These are phyloP conservation scores for Clinocottus analis DNA, from an alignment of 2,113 vertebrate species.

Conservation along the genomic window DNA sequence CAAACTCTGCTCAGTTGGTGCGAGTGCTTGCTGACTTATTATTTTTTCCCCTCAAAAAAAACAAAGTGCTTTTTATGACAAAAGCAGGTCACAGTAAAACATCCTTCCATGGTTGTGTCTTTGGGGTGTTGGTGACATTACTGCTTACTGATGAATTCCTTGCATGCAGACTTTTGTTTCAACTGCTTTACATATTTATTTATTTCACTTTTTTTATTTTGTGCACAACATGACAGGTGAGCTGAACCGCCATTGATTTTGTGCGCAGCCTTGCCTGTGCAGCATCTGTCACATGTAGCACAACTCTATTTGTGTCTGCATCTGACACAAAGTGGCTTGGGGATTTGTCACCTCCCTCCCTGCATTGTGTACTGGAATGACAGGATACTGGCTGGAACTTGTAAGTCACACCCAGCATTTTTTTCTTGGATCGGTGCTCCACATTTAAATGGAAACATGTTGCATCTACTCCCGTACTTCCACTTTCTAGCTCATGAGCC, in stretches of 20 bases:
- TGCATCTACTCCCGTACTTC: conserved; percentile 24
- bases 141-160: conserved; percentile 22
- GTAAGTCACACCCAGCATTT: conserved; percentile 75
- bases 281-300: conserved; percentile 64
- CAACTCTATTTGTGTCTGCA: conserved; percentile 62
- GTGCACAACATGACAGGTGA: conserved; percentile 42
- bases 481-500: conserved; percentile 40
- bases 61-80: conserved; percentile 5
- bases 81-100: conserved; percentile 58
- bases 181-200: conserved; percentile 18
- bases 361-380: conserved; percentile 76
- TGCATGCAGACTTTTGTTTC: conserved; percentile 7
- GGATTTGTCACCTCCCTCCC: conserved; percentile 75
- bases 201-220: conserved; percentile 20
- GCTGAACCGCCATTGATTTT: conserved; percentile 56
- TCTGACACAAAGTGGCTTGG: conserved; percentile 71
- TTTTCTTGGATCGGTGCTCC: conserved; percentile 67
- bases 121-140: conserved; percentile 36
- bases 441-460: conserved; percentile 60
- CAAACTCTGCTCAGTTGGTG: neutral
- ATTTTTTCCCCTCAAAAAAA: neutral
- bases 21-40: neutral
- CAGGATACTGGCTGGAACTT: conserved; percentile 76
- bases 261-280: conserved; percentile 29
- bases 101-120: conserved; percentile 26